Percentiles rank a stretch among this genome's conserved stretches.
These are phyloP conservation scores for Pseudocheirus occidentalis DNA, from an alignment of 2,797 vertebrate species.

Conservation along the genomic window DNA sequence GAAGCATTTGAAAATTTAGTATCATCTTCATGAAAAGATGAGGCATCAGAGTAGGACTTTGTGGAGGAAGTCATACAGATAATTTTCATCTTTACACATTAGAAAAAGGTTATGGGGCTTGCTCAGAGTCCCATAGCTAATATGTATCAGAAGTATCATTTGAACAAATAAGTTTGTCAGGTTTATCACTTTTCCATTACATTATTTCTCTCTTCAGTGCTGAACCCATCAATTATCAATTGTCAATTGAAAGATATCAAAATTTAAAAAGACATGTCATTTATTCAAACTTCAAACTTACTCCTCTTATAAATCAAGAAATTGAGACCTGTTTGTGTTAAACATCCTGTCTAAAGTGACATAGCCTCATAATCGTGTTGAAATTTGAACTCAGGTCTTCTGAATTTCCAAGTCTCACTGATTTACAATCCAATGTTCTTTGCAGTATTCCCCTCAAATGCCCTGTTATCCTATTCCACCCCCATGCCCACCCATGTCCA, in stretches of 20 bases:
- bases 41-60: background rate
- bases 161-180: background rate
- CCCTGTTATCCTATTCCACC: background rate
- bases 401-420: background rate
- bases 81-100: background rate
- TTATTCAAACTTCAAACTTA: background rate
- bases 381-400: background rate
- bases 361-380: background rate
- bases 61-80: background rate
- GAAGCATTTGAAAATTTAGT: background rate
- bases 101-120: background rate
- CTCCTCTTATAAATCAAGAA: background rate
- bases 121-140: background rate
- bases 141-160: background rate
- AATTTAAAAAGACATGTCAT: background rate
- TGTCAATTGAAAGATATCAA: background rate
- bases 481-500: background rate
- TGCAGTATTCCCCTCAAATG: background rate
- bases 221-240: background rate
- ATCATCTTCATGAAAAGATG: background rate
- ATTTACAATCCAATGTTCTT: background rate
- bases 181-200: background rate
- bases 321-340: background rate
- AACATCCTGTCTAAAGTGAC: background rate
- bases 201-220: background rate